Percentiles rank a stretch among this genome's conserved stretches.
These are phyloP conservation scores for Chlorodrepanis virens DNA, from an alignment of 2,113 vertebrate species.

Conservation along the genomic window DNA sequence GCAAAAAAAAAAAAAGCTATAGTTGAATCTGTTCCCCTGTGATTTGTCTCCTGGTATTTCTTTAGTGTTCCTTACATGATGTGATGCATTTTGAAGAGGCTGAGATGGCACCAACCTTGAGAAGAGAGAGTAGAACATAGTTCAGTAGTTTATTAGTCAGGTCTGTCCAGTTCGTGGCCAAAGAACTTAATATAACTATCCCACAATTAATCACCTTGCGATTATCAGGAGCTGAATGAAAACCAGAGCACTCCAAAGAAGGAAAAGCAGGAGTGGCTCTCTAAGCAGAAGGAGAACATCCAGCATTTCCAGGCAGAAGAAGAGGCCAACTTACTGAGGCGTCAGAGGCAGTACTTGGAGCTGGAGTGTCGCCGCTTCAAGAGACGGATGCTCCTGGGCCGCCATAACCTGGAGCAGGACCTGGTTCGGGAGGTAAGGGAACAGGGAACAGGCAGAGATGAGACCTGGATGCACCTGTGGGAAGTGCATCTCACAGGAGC, in stretches of 20 bases:
- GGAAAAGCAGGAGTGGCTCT: slow-evolving; percentile 98
- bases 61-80: neutral
- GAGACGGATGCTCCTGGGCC: slow-evolving; percentile 91
- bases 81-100: neutral
- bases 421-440: slow-evolving; percentile 89
- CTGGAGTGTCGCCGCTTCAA: slow-evolving; percentile 96
- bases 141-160: neutral
- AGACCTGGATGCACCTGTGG: neutral
- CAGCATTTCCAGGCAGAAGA: slow-evolving; percentile 98
- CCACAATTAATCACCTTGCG: slow-evolving; percentile 15
- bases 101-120: neutral
- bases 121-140: neutral
- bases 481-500: neutral
- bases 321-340: slow-evolving; percentile 92
- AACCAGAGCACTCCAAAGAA: slow-evolving; percentile 99
- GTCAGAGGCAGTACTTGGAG: slow-evolving; percentile 95
- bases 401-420: slow-evolving; percentile 94
- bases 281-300: slow-evolving; percentile 98
- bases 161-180: neutral
- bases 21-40: neutral
- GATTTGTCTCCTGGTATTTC: neutral
- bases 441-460: neutral
- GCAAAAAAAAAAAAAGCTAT: neutral
- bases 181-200: neutral
- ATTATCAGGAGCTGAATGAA: slow-evolving; percentile 90